Conservation (phyloP, 2,797 vertebrate genomes). For the Molothrus ater region DNA sequence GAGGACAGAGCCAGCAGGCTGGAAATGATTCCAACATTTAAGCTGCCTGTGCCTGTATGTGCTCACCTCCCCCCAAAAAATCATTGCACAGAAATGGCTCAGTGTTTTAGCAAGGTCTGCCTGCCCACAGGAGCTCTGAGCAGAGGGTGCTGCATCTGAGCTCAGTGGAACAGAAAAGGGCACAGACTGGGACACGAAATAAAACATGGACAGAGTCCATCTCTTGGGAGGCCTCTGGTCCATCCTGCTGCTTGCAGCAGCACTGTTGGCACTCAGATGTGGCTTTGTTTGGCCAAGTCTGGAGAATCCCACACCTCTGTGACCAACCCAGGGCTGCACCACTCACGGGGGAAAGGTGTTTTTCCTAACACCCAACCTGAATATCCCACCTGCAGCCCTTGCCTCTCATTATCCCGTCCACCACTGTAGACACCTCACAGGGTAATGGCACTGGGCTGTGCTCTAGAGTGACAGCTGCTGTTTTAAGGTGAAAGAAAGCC, state of each 20-base stretch:
- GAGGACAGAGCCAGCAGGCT: background rate
- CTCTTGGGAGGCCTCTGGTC: background rate
- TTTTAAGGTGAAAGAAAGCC: background rate
- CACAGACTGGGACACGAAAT: background rate
- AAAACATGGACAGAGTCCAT: background rate
- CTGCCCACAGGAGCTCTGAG: background rate
- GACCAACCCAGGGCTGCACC: background rate
- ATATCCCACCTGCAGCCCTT: background rate
- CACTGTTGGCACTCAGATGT: background rate
- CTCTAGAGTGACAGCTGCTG: background rate
- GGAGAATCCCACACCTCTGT: background rate
- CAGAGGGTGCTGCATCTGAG: background rate
- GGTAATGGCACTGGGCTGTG: background rate
- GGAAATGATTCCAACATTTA: background rate
- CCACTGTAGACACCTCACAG: background rate
- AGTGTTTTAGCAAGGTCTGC: background rate
- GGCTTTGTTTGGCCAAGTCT: background rate
- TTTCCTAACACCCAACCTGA: background rate
- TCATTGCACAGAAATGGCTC: background rate
- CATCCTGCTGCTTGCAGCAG: background rate
- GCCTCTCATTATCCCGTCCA: background rate
- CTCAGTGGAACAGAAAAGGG: background rate
- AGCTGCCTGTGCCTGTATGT: background rate
- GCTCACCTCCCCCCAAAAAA: background rate
- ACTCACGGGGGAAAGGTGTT: rapidly evolving